phyloP scores from a whole-genome alignment of 2,888 invertebrate species.

The Pantelozetes paolii region DNA sequence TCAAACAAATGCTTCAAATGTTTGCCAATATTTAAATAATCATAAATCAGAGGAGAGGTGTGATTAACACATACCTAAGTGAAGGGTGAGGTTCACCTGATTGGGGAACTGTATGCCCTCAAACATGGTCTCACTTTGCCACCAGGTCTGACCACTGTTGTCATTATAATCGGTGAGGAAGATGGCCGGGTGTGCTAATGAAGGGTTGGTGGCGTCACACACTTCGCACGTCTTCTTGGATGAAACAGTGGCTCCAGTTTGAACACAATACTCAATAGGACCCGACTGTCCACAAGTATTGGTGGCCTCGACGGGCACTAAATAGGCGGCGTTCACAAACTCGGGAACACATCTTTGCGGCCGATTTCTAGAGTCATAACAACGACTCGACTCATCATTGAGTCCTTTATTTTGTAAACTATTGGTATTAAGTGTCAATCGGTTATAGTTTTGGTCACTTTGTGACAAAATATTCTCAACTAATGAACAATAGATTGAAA shows the following conservation, averaged over 20 bases:
- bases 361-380: constrained; percentile 52
- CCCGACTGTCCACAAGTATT: constrained; percentile 89
- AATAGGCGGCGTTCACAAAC: constrained; percentile 93
- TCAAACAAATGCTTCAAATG: too few species aligned
- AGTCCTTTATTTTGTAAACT: not conserved
- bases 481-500: constrained; percentile 20
- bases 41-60: too few species aligned
- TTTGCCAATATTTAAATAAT: too few species aligned
- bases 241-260: constrained; percentile 68
- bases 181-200: constrained; percentile 64
- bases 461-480: not conserved
- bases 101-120: constrained; percentile 86
- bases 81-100: constrained; percentile 84
- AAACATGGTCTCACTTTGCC: constrained; percentile 97
- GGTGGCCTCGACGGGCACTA: constrained; percentile 80
- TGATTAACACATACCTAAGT: constrained; percentile 62
- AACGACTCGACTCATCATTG: constrained; percentile 46
- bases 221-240: constrained; percentile 75
- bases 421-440: not conserved
- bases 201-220: constrained; percentile 62
- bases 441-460: constrained; percentile 3
- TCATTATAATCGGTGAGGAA: constrained; percentile 88
- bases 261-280: constrained; percentile 77
- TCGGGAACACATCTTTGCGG: constrained; percentile 86
- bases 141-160: constrained; percentile 85